Conservation (phyloP, 2,888 invertebrate genomes). For the Melitaea athalia region DNA sequence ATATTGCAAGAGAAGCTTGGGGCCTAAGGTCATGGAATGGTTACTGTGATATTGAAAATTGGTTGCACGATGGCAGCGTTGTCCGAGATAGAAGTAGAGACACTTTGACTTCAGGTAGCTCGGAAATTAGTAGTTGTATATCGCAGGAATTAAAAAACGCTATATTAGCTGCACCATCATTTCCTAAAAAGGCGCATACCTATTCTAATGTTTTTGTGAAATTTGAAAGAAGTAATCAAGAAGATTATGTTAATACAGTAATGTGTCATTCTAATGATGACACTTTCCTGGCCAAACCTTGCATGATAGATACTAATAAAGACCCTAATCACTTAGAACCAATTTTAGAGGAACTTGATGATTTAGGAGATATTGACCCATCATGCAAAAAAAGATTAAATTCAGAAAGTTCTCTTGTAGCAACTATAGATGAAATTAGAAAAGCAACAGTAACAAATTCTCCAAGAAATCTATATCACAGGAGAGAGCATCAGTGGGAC, state of each 20-base stretch:
- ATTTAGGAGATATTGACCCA: conserved; percentile 71
- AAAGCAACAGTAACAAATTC: conserved; percentile 81
- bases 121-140: conserved; percentile 78
- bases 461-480: conserved; percentile 80
- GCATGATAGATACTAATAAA: conserved; percentile 75
- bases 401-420: conserved; percentile 83
- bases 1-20: conserved; percentile 85
- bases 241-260: conserved; percentile 80
- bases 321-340: conserved; percentile 81
- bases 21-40: conserved; percentile 85
- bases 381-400: conserved; percentile 69
- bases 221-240: conserved; percentile 66
- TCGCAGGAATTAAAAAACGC: conserved; percentile 75
- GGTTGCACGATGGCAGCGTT: conserved; percentile 84
- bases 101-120: conserved; percentile 81
- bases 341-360: conserved; percentile 82
- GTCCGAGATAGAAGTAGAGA: conserved; percentile 82
- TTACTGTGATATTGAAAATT: conserved; percentile 85
- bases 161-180: conserved; percentile 70
- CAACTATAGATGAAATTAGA: conserved; percentile 84
- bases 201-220: conserved; percentile 77
- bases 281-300: conserved; percentile 81
- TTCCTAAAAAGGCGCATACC: conserved; percentile 70
- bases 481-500: conserved; percentile 78
- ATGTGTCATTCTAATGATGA: conserved; percentile 75